Evolutionary conservation across 2,113 vertebrate species (phyloP).

Genomic region (Cephalophus harveyi): DNA sequence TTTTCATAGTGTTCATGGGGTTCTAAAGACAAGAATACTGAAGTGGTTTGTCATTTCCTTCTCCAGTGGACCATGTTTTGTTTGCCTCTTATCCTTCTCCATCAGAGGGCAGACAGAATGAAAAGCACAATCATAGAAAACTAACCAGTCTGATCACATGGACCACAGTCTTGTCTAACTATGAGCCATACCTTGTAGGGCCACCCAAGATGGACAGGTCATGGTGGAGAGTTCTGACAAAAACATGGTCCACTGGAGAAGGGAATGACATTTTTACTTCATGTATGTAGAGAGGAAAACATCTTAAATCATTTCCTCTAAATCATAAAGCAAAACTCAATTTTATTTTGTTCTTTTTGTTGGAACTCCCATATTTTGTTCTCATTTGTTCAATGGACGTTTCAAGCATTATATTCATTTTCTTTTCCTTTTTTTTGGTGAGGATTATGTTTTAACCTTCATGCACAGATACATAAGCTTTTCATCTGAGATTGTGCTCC

Average conservation of each 20-base stretch:
- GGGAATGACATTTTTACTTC: not conserved
- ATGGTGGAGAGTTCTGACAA: not conserved
- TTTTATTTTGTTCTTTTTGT: constrained; percentile 24
- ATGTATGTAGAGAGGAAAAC: not conserved
- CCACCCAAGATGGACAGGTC: not conserved
- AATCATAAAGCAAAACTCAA: constrained; percentile 11
- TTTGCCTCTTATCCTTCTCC: not conserved
- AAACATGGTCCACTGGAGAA: not conserved
- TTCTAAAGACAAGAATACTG: not conserved
- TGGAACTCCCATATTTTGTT: not conserved
- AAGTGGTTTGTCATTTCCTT: not conserved
- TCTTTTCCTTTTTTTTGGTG: not conserved
- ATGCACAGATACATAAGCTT: not conserved
- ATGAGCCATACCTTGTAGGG: not conserved
- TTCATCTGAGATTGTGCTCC: not conserved
- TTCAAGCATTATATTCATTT: not conserved
- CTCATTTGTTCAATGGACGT: not conserved
- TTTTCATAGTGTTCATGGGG: not conserved
- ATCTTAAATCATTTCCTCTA: not conserved
- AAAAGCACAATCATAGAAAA: not conserved
- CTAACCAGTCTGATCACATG: not conserved
- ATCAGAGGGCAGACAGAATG: not conserved
- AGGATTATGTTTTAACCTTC: not conserved
- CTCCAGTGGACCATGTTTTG: not conserved
- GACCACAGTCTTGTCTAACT: not conserved